These are phyloP conservation scores for Pelusios castaneus DNA, from an alignment of 2,113 vertebrate genomes.

Conservation along the genomic window DNA sequence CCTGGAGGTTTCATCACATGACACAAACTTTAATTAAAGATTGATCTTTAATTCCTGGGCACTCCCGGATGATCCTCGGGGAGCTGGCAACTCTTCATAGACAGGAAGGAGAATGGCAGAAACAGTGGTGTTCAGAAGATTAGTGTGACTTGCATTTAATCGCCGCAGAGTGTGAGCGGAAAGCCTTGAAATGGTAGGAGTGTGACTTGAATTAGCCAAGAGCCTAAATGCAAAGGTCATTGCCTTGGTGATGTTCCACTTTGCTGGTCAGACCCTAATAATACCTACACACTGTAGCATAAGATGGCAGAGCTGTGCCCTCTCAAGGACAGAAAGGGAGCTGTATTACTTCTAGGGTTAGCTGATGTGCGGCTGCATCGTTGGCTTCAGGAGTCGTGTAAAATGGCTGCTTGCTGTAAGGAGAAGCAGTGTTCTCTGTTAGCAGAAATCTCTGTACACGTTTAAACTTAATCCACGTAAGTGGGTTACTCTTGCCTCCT, in stretches of 20 bases:
- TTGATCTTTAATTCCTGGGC: background rate
- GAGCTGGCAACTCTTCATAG: background rate
- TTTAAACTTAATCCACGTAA: background rate
- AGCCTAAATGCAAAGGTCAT: slow-evolving; percentile 14
- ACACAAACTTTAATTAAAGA: background rate
- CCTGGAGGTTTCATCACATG: background rate
- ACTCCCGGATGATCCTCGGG: background rate
- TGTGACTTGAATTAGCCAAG: background rate
- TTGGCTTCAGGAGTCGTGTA: background rate
- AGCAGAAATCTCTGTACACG: background rate
- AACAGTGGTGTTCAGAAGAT: background rate
- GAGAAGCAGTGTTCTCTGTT: background rate
- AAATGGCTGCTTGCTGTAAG: background rate
- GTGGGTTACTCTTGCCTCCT: background rate
- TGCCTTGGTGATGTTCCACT: background rate
- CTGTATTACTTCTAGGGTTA: background rate
- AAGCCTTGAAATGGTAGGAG: background rate
- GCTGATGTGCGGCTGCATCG: background rate
- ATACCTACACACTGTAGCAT: background rate
- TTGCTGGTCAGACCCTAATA: background rate
- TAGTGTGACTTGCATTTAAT: background rate
- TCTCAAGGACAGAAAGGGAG: background rate
- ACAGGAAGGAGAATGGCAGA: background rate
- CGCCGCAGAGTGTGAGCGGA: background rate
- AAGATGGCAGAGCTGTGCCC: background rate